Conservation (phyloP, 2,797 vertebrate genomes). For the Brotula barbata region DNA sequence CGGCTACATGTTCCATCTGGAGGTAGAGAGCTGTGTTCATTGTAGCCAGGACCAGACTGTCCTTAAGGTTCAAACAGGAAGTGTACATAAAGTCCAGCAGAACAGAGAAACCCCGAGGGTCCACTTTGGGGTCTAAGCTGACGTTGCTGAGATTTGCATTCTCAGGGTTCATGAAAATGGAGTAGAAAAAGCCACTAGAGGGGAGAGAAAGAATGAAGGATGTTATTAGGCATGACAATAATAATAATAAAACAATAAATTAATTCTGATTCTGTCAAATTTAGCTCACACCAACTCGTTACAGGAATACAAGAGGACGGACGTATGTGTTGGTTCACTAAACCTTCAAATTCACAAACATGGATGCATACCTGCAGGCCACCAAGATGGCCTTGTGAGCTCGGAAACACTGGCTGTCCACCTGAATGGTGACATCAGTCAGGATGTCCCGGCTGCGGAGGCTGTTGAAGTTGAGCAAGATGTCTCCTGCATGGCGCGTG, state of each 20-base stretch:
- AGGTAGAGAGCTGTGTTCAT: conserved; percentile 93
- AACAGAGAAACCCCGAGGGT: conserved; percentile 90
- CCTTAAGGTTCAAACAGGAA: conserved; percentile 89
- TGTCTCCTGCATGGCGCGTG: conserved; percentile 92
- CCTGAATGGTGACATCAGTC: conserved; percentile 90
- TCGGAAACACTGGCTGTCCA: conserved; percentile 88
- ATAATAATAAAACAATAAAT: too few relatives aligned
- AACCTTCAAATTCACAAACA: neutral
- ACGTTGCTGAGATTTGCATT: conserved; percentile 89
- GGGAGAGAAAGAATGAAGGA: conserved; percentile 18
- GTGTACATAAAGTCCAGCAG: conserved; percentile 99
- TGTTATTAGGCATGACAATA: neutral
- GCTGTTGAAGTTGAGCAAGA: conserved; percentile 94
- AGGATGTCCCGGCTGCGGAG: conserved; percentile 91
- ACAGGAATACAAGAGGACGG: too few relatives aligned
- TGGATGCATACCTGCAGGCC: conserved; percentile 90
- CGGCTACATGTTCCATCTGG: conserved; percentile 98
- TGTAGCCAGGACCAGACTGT: conserved; percentile 86
- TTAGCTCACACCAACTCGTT: too few relatives aligned
- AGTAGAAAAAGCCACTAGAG: conserved; percentile 93
- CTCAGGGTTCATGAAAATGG: conserved; percentile 91
- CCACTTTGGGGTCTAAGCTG: conserved; percentile 91
- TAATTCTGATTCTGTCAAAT: too few relatives aligned
- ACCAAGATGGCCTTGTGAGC: conserved; percentile 95
- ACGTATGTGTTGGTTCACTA: neutral